phyloP scores from a whole-genome alignment of 2,888 invertebrate species.

The Dryobota labecula region DNA sequence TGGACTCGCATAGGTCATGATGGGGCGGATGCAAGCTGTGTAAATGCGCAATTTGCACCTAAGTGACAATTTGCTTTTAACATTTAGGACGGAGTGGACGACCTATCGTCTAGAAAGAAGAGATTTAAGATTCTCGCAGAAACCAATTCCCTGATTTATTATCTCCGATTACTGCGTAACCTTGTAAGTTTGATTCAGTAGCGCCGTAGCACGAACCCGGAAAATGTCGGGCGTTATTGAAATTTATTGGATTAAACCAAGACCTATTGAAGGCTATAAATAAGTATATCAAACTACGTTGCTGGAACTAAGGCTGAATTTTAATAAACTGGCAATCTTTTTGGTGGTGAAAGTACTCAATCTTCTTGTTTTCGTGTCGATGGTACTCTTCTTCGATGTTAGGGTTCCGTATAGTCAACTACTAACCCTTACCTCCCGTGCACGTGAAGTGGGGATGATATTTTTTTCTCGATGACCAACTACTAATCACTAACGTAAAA shows the following conservation, averaged over 20 bases:
- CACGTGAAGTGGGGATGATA: no score
- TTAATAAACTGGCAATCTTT: neutral
- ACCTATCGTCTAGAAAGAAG: neutral
- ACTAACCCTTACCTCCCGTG: no score
- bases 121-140: neutral
- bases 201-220: slow-evolving; percentile 32
- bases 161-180: slow-evolving; percentile 20
- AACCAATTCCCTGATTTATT: slow-evolving; percentile 20
- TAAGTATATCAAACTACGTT: slow-evolving; percentile 23
- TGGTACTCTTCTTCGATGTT: neutral
- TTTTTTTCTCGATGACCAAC: no score
- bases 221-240: slow-evolving; percentile 45
- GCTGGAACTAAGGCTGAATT: neutral
- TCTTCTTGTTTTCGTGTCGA: neutral
- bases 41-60: no score
- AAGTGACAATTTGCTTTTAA: no score
- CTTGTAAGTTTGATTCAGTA: slow-evolving; percentile 34
- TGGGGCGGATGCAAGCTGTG: no score
- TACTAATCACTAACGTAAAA: no score
- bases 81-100: no score
- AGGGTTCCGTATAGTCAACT: no score
- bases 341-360: neutral
- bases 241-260: slow-evolving; percentile 47
- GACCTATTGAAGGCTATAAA: slow-evolving; percentile 35
- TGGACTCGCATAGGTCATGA: no score